These are phyloP conservation scores for Aporrectodea caliginosa DNA, from an alignment of 1,140 invertebrate species.

Conservation along the genomic window DNA sequence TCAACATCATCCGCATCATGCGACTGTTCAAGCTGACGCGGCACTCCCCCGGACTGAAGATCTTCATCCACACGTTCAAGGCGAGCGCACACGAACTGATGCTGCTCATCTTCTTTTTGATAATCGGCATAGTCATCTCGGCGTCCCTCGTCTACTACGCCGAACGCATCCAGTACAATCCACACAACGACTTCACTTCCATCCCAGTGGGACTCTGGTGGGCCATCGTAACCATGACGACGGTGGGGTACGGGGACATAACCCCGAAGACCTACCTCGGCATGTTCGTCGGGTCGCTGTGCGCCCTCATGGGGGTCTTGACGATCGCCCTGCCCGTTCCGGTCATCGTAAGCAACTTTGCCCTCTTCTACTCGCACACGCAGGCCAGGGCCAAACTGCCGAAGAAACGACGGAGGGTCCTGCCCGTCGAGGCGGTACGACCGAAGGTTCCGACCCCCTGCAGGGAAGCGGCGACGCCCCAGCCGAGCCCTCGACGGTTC, in stretches of 20 bases:
- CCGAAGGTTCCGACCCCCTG: slow-evolving; percentile 21
- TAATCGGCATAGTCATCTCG: slow-evolving; percentile 94
- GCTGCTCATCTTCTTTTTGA: slow-evolving; percentile 63
- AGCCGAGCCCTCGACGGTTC: no score
- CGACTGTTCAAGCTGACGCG: slow-evolving; percentile 93
- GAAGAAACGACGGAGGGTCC: slow-evolving; percentile 77
- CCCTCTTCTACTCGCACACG: slow-evolving; percentile 89
- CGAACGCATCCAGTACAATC: slow-evolving; percentile 91
- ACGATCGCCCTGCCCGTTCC: slow-evolving; percentile 89
- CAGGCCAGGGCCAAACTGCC: slow-evolving; percentile 83
- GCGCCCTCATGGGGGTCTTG: slow-evolving; percentile 81
- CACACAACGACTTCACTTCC: slow-evolving; percentile 96
- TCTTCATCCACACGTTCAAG: slow-evolving; percentile 94
- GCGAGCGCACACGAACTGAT: slow-evolving; percentile 97
- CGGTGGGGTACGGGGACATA: slow-evolving; percentile 78
- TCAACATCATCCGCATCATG: slow-evolving; percentile 97
- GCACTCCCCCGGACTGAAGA: slow-evolving; percentile 76
- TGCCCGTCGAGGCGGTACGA: slow-evolving; percentile 72
- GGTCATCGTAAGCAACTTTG: slow-evolving; percentile 90
- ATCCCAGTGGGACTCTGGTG: slow-evolving; percentile 67
- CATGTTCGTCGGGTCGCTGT: slow-evolving; percentile 69
- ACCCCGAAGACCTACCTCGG: slow-evolving; percentile 80
- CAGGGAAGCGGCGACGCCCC: no score
- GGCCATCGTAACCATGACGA: slow-evolving; percentile 61
- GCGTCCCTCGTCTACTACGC: slow-evolving; percentile 99